Conservation (phyloP, 2,797 vertebrate genomes). For the Florisuga fusca region DNA sequence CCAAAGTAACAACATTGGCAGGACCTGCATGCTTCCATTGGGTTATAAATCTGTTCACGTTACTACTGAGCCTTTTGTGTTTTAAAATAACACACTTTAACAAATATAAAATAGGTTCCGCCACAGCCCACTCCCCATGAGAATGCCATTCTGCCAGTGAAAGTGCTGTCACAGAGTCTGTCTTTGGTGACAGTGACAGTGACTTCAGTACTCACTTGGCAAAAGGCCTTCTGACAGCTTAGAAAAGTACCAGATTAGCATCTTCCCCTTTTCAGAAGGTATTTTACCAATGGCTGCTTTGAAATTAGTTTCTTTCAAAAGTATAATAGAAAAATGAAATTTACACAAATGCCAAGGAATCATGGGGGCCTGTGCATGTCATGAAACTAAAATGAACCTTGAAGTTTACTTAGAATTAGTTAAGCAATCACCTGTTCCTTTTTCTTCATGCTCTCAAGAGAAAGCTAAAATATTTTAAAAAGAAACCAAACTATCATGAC, state of each 20-base stretch:
- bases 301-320: background rate
- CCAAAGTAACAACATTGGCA: background rate
- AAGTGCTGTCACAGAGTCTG: background rate
- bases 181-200: background rate
- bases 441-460: background rate
- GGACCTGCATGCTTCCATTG: background rate
- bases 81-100: background rate
- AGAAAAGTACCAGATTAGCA: background rate
- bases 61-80: background rate
- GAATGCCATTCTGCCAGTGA: background rate
- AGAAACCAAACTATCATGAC: background rate
- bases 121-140: background rate
- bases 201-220: fast-evolving
- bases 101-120: background rate
- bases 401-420: background rate
- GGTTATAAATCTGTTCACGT: background rate
- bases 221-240: background rate
- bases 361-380: fast-evolving
- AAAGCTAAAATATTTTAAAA: background rate
- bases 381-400: background rate
- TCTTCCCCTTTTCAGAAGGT: background rate
- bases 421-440: background rate
- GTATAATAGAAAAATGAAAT: background rate
- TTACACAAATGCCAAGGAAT: background rate
- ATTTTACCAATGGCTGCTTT: background rate